These are phyloP conservation scores for Abrostola tripartita DNA, from an alignment of 2,888 invertebrate species.

Conservation along the genomic window DNA sequence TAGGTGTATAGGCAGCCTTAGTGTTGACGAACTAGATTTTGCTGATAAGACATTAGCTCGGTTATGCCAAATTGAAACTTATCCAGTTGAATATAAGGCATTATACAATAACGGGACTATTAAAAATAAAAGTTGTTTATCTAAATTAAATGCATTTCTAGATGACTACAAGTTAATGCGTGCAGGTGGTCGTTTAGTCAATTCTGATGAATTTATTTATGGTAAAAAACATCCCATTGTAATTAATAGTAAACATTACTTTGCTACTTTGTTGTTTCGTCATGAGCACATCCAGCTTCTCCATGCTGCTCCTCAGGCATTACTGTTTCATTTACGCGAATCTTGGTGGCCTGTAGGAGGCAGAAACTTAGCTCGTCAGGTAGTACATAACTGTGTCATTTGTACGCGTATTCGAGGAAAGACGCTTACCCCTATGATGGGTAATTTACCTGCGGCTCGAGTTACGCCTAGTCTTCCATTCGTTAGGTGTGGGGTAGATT, in stretches of 20 bases:
- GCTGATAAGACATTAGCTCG: constrained; percentile 13
- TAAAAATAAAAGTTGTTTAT: constrained; percentile 5
- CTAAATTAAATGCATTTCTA: constrained; percentile 9
- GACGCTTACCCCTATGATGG: constrained; percentile 10
- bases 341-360: constrained; percentile 16
- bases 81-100: constrained; percentile 10
- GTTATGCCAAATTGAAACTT: constrained; percentile 7
- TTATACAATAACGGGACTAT: background rate
- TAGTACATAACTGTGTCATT: constrained; percentile 3
- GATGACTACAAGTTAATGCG: constrained; percentile 3
- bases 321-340: constrained; percentile 14
- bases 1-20: constrained; percentile 15
- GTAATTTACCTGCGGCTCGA: constrained; percentile 8
- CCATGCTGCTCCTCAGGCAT: constrained; percentile 3
- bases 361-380: constrained; percentile 2
- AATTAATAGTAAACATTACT: constrained; percentile 7
- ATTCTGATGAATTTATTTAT: constrained; percentile 2
- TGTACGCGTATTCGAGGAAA: constrained; percentile 7
- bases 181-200: constrained; percentile 8
- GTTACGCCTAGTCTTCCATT: constrained; percentile 10
- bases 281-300: constrained; percentile 1
- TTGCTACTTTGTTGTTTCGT: constrained; percentile 8
- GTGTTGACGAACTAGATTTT: constrained; percentile 17
- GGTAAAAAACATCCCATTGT: constrained; percentile 9
- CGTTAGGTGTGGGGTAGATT: constrained; percentile 8